Base-by-base conservation (phyloP, 1,140 invertebrate genomes). In the Panonychus citri region DNA sequence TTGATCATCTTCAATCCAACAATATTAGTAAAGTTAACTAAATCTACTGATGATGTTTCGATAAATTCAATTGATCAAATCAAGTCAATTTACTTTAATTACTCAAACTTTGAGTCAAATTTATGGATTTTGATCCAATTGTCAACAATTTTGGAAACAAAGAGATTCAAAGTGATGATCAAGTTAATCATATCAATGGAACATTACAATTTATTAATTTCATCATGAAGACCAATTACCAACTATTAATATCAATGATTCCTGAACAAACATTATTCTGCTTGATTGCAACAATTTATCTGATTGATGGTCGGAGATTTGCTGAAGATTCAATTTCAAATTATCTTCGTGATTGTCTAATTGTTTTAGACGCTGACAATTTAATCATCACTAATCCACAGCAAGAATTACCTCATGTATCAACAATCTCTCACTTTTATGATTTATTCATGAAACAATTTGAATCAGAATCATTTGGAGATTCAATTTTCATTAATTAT, bases 101-200 rank as follows among this genome's bases (percentile, higher is more conserved):
- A 39, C 34, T 56, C 54, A 24, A 34, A 48, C 5, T 53, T 59
- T 28, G 54, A 56, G 13, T n/a, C 19, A 46, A 13, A 17, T n/a
- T 21, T 42, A 27, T 59, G 58, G 58, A 4, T 59, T 59, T 59
- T 27, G 50, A 59, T 54, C 58, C 58, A 49, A 34, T 59, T 19
- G 8, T 56, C 3, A 57, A 42, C 8, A 40, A 28, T 19, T 27
- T 13, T n/a, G n/a, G 2, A 1, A 48, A 51, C 30, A 57, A 25
- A 27, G 34, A 1, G n/a, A 48, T 2, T 24, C 17, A 43, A 28
- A 19, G 28, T 3, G 26, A 43, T 30, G 24, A 48, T 2, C 10
- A 40, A 17, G 39, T 56, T 28, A 12, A 15, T 24, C 21, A 43
- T 15, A 10, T 59, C 8, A 10, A 10, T 26, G n/a, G 25, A n/a